These are phyloP conservation scores for Pseudomyrmex concolor DNA, from an alignment of 1,140 invertebrate genomes.

Conservation along the genomic window DNA sequence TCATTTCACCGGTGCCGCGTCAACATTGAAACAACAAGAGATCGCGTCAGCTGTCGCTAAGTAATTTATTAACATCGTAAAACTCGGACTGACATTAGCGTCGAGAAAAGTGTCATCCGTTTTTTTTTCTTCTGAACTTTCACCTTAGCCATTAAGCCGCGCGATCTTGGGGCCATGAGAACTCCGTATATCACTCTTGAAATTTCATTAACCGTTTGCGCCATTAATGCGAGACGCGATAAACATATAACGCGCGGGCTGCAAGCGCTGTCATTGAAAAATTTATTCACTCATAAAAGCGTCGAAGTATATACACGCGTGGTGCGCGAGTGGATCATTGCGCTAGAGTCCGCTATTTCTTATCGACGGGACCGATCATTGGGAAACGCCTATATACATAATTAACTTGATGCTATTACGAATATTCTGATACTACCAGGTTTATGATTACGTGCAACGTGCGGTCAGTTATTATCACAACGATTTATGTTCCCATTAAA, in stretches of 20 bases:
- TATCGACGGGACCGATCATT: conserved; percentile 12
- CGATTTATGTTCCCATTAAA: not conserved
- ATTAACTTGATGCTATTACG: conserved; percentile 39
- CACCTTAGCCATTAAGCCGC: conserved; percentile 4
- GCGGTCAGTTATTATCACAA: not conserved
- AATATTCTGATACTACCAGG: conserved; percentile 32
- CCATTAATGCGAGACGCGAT: conserved; percentile 36
- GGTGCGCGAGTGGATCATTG: conserved; percentile 5
- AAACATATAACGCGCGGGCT: conserved; percentile 28
- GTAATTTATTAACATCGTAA: conserved; percentile 57
- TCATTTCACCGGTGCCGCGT: conserved; percentile 21
- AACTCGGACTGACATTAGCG: conserved; percentile 36
- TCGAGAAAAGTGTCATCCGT: not conserved
- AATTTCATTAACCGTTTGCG: conserved; percentile 55
- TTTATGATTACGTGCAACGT: conserved; percentile 17
- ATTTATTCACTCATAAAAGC: conserved; percentile 55
- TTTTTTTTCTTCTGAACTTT: not conserved
- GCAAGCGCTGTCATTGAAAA: conserved; percentile 29
- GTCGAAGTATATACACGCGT: not conserved
- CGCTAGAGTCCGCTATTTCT: not conserved
- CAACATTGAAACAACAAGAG: conserved; percentile 32
- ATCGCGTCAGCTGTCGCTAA: not conserved
- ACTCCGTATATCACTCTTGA: conserved; percentile 38
- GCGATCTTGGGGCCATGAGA: not conserved
- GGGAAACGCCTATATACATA: conserved; percentile 17